Evolutionary conservation across 1,140 invertebrate species (phyloP).

Genomic region (Heliconius hermathena): DNA sequence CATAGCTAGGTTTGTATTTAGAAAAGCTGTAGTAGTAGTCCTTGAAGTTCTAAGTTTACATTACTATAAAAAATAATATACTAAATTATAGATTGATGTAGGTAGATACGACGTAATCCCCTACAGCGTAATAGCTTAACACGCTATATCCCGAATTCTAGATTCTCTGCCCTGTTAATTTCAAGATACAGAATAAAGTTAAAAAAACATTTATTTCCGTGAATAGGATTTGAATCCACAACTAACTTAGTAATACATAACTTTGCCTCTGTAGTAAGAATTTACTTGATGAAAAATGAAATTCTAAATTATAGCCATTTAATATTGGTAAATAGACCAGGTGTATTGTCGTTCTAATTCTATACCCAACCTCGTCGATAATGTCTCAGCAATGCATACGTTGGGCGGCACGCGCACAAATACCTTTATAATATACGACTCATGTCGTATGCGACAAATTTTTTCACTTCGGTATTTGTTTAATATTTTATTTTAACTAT

Average conservation of each 20-base stretch:
- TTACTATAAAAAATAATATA: not conserved
- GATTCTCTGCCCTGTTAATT: too few species aligned
- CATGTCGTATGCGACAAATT: conserved; percentile 1
- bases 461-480: not conserved
- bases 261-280: too few species aligned
- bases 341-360: conserved; percentile 41
- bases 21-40: not conserved
- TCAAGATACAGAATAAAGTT: too few species aligned
- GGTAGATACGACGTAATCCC: too few species aligned
- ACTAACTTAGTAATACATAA: too few species aligned
- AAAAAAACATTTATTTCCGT: too few species aligned
- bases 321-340: conserved; percentile 27
- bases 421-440: conserved; percentile 38
- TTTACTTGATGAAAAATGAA: too few species aligned
- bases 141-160: too few species aligned
- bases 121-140: too few species aligned
- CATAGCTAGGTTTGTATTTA: conserved; percentile 18
- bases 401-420: conserved; percentile 43
- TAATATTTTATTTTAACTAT: not conserved
- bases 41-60: not conserved
- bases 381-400: conserved; percentile 47
- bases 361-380: conserved; percentile 45
- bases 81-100: too few species aligned
- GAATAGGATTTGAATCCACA: too few species aligned
- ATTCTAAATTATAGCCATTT: not conserved